Percentiles rank a stretch among this genome's conserved stretches.
Evolutionary conservation across 2,797 vertebrate genomes (phyloP).

Genomic region (Tragopan temminckii): DNA sequence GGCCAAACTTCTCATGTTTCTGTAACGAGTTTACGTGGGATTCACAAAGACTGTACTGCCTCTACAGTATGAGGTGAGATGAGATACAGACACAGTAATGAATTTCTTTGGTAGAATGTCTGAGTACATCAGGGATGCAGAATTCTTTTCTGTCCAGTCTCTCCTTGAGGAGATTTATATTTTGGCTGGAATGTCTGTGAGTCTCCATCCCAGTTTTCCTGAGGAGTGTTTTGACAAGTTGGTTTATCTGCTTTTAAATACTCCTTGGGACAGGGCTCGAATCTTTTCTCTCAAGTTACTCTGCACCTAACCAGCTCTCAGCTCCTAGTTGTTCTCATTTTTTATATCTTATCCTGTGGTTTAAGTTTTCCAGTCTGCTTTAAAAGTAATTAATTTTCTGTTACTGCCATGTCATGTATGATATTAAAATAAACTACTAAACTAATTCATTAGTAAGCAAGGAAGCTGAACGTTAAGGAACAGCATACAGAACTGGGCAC

Average conservation of each 20-base stretch:
- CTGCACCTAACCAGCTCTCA: neutral
- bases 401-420: neutral
- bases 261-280: neutral
- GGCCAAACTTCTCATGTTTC: neutral
- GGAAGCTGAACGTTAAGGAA: neutral
- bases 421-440: neutral
- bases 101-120: neutral
- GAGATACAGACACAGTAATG: neutral
- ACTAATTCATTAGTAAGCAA: neutral
- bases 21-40: neutral
- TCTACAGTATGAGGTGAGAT: neutral
- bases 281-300: neutral
- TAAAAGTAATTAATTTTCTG: neutral
- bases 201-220: neutral
- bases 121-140: neutral
- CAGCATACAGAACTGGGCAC: slow-evolving; percentile 29
- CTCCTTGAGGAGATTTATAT: neutral
- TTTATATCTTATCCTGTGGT: neutral
- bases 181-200: neutral
- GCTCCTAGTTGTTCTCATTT: neutral
- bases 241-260: neutral
- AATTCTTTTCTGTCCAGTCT: neutral
- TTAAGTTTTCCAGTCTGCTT: neutral
- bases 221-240: neutral
- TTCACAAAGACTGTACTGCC: neutral